Evolutionary conservation across 2,113 vertebrate genomes (phyloP).

Genomic region (Podilymbus podiceps): DNA sequence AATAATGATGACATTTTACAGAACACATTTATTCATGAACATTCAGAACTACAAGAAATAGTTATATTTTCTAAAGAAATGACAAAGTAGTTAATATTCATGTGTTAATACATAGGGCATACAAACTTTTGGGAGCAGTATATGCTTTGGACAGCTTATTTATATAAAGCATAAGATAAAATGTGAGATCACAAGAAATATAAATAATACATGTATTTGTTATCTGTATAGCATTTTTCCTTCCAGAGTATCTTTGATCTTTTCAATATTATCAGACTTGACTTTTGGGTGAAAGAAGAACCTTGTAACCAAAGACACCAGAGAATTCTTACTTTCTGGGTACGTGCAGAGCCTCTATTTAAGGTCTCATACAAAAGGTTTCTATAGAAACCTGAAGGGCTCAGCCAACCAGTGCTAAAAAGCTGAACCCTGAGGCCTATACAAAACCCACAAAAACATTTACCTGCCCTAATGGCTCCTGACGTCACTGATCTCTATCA

Average conservation of each 20-base stretch:
- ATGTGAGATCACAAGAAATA: neutral
- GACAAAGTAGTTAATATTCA: neutral
- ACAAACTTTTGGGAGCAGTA: neutral
- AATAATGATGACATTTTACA: neutral
- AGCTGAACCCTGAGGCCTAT: neutral
- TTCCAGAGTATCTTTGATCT: neutral
- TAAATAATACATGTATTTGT: neutral
- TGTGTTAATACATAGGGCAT: neutral
- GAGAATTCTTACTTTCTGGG: constrained; percentile 9
- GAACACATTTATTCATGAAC: neutral
- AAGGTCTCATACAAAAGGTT: constrained; percentile 44
- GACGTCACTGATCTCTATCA: neutral
- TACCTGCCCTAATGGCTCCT: neutral
- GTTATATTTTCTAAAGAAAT: neutral
- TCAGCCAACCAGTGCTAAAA: neutral
- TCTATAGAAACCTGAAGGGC: constrained; percentile 50
- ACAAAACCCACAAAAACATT: neutral
- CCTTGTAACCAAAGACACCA: neutral
- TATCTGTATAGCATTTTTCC: neutral
- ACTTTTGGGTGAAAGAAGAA: neutral
- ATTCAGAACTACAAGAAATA: neutral
- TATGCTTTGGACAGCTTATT: neutral
- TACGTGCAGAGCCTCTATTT: constrained; percentile 21
- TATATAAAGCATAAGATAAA: neutral
- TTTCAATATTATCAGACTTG: neutral